Evolutionary conservation across 2,888 invertebrate genomes (phyloP).

Genomic region (Leucophora obtusa): DNA sequence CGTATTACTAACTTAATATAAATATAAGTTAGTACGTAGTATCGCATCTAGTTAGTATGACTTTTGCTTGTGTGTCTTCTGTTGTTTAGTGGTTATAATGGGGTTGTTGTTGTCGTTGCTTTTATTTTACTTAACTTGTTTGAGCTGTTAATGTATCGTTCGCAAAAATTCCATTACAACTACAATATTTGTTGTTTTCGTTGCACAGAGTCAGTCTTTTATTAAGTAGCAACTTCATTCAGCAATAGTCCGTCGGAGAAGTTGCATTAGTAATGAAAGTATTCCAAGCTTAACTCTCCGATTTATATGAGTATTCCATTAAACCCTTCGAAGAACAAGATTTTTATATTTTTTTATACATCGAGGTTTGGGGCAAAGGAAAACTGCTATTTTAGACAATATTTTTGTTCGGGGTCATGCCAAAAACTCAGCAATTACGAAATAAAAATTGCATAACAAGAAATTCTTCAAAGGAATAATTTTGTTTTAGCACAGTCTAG

Average conservation of each 20-base stretch:
- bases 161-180: conserved; percentile 56
- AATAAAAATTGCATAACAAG: too few species aligned
- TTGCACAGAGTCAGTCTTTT: conserved; percentile 31
- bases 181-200: conserved; percentile 15
- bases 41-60: conserved; percentile 22
- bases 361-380: too few species aligned
- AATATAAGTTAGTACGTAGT: not conserved
- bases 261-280: too few species aligned
- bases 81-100: not conserved
- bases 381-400: too few species aligned
- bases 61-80: conserved; percentile 22
- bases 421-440: too few species aligned
- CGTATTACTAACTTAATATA: conserved; percentile 3
- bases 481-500: too few species aligned
- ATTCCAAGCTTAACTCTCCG: too few species aligned
- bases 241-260: conserved; percentile 20
- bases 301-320: too few species aligned
- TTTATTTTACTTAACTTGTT: conserved; percentile 34
- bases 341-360: too few species aligned
- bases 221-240: not conserved
- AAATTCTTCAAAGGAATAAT: too few species aligned
- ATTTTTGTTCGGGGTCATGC: too few species aligned
- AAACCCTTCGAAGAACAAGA: too few species aligned
- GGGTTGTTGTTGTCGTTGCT: conserved; percentile 26
- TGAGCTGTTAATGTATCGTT: conserved; percentile 32